A percentile compares a stretch with the other conserved stretches of the same genome.
These are phyloP conservation scores for Coboldia fuscipes DNA, from an alignment of 1,140 invertebrate genomes.

Conservation along the genomic window DNA sequence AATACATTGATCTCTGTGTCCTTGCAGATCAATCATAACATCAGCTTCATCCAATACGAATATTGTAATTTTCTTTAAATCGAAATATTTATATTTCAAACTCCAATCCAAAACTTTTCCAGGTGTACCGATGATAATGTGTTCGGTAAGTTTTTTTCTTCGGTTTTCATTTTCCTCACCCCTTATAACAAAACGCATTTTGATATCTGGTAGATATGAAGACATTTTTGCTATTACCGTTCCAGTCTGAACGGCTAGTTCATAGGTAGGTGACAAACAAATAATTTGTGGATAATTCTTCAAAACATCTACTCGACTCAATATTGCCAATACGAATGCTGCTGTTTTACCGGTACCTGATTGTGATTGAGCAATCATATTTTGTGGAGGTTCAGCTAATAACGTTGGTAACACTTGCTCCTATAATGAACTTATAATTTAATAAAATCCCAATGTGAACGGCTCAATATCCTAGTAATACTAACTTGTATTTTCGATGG, in stretches of 20 bases:
- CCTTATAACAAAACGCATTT: conserved; percentile 75
- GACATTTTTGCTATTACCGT: conserved; percentile 89
- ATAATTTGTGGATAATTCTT: conserved; percentile 74
- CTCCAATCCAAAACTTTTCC: conserved; percentile 87
- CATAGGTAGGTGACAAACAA: conserved; percentile 92
- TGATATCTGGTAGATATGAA: conserved; percentile 73
- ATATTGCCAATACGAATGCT: conserved; percentile 91
- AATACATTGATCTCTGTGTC: conserved; percentile 93
- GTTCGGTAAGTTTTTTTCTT: conserved; percentile 53
- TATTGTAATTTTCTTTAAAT: conserved; percentile 69
- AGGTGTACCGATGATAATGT: conserved; percentile 92
- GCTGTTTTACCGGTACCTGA: conserved; percentile 98
- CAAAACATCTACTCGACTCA: conserved; percentile 70
- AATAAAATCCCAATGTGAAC: too few relatives aligned
- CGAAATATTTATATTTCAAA: conserved; percentile 67
- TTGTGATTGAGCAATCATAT: conserved; percentile 98
- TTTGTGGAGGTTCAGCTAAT: conserved; percentile 81
- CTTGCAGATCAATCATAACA: conserved; percentile 96
- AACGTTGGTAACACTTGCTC: conserved; percentile 88
- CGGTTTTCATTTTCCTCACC: conserved; percentile 65
- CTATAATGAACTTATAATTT: too few relatives aligned
- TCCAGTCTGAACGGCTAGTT: conserved; percentile 91
- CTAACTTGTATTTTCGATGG: conserved; percentile 73
- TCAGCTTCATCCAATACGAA: conserved; percentile 98
- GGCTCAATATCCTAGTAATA: too few relatives aligned